Percentiles rank a stretch among this genome's conserved stretches.
These are phyloP conservation scores for Graphium colonna DNA, from an alignment of 2,888 invertebrate genomes.

Conservation along the genomic window DNA sequence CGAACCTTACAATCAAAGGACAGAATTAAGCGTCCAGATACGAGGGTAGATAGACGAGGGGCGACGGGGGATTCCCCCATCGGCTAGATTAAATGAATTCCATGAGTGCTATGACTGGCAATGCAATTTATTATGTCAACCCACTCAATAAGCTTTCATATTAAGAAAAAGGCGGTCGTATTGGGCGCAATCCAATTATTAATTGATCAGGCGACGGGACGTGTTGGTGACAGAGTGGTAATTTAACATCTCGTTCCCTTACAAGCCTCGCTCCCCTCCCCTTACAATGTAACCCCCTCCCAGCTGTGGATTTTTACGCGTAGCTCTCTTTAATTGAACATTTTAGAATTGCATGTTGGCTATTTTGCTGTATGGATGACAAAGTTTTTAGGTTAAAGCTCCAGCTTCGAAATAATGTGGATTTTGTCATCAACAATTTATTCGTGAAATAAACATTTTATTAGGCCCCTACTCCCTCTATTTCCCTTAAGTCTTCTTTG, in stretches of 20 bases:
- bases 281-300: neutral
- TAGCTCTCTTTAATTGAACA: slow-evolving; percentile 13
- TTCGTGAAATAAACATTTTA: too few relatives aligned
- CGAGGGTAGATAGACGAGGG: neutral
- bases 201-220: slow-evolving; percentile 44
- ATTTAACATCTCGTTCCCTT: slow-evolving; percentile 37
- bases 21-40: neutral
- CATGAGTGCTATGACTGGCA: slow-evolving; percentile 41
- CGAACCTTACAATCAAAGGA: too few relatives aligned
- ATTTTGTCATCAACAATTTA: too few relatives aligned
- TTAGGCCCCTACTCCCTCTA: too few relatives aligned
- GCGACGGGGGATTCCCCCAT: neutral
- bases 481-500: too few relatives aligned
- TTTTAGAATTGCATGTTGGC: neutral
- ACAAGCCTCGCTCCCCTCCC: slow-evolving; percentile 30
- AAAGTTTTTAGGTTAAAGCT: too few relatives aligned
- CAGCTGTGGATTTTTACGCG: neutral
- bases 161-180: slow-evolving; percentile 61
- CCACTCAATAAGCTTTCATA: slow-evolving; percentile 42
- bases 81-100: slow-evolving; percentile 50
- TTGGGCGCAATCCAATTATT: slow-evolving; percentile 45
- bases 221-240: slow-evolving; percentile 50
- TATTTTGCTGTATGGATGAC: neutral
- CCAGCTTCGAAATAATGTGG: too few relatives aligned
- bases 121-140: slow-evolving; percentile 49